Base-by-base conservation (phyloP, 2,888 invertebrate genomes). In the Acleris holmiana region DNA sequence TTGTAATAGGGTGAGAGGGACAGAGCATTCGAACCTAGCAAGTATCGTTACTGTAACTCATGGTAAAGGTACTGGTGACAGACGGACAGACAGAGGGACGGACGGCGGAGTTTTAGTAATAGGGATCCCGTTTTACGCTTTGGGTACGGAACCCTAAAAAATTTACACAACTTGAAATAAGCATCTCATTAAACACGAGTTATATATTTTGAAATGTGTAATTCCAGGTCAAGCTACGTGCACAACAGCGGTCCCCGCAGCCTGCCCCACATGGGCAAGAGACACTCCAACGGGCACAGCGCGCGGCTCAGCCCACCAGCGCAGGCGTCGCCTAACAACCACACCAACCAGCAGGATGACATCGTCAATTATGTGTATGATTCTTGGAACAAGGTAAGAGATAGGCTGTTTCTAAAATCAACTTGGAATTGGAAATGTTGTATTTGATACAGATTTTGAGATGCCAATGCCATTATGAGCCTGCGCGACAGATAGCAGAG, bases 331-430 rank as follows among this genome's bases (percentile, higher is more conserved):
- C 80, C 78, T 15, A 72, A 76, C 69, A 76, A 87, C 68, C 80
- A 82, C 53, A 76, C 82, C 55, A 84, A 93, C 49, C 95, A 95
- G 72, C 96, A 97, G 74, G 96, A 96, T 79, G 96, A 96, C 84
- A 90, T 97, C 77, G 96, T 97, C 73, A 95, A 95, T 79, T 97
- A 96, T 79, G 96, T 97, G 72, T 95, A 94, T 80, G 96, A 96
- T 73, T 96, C 95, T 64, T 96, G 96, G 96, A 94, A 93, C 83
- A 95, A 95, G 93, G 95, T 95, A 69, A 77, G 66, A 59, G 48
- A 44, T 8, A n/a, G 8, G 25, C 7, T 60, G 8, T 41, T 41
- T 41, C 6, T 41, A 1, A n/a, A n/a, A 13, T 15, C 4, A 15
- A 40, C 15, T 4, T 1, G n/a, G 13, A n/a, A 13, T 4, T 1